Conservation (phyloP, 2,888 invertebrate genomes). For the Masnerella sp. region DNA sequence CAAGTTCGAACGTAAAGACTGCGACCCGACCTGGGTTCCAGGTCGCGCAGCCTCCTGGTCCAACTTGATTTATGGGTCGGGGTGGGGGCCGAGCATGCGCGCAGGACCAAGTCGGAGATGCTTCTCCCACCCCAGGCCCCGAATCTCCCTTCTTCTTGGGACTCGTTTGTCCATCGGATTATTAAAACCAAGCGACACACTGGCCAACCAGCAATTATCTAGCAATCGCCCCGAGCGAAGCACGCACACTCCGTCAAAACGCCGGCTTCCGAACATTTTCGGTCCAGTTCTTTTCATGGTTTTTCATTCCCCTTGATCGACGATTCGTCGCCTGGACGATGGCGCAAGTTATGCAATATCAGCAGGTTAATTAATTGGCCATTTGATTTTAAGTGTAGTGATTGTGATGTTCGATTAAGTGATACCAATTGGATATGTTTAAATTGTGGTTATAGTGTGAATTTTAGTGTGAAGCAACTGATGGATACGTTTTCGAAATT, state of each 20-base stretch:
- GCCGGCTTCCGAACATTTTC: conserved; percentile 10
- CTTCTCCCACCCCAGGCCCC: conserved; percentile 51
- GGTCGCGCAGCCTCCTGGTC: too few species aligned
- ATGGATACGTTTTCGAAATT: too few species aligned
- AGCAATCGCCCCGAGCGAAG: conserved; percentile 71
- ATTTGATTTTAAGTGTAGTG: not conserved
- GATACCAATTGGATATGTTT: not conserved
- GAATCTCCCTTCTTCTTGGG: conserved; percentile 69
- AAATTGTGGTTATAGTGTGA: too few species aligned
- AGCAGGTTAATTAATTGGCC: conserved; percentile 69
- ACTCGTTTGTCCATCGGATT: conserved; percentile 75
- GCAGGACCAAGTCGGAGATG: conserved; percentile 30
- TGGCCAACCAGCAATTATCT: conserved; percentile 76
- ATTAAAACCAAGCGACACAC: conserved; percentile 76
- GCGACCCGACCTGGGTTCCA: too few species aligned
- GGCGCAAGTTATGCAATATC: conserved; percentile 73
- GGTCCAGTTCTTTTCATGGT: not conserved
- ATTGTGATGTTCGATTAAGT: not conserved
- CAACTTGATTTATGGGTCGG: conserved; percentile 72
- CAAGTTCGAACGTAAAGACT: too few species aligned
- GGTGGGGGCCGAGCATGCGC: conserved; percentile 73
- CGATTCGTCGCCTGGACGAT: conserved; percentile 33
- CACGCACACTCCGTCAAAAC: conserved; percentile 55
- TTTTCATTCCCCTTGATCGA: not conserved
- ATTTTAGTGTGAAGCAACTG: too few species aligned